Base-by-base conservation (phyloP, 2,113 vertebrate species). In the Sialia sialis region DNA sequence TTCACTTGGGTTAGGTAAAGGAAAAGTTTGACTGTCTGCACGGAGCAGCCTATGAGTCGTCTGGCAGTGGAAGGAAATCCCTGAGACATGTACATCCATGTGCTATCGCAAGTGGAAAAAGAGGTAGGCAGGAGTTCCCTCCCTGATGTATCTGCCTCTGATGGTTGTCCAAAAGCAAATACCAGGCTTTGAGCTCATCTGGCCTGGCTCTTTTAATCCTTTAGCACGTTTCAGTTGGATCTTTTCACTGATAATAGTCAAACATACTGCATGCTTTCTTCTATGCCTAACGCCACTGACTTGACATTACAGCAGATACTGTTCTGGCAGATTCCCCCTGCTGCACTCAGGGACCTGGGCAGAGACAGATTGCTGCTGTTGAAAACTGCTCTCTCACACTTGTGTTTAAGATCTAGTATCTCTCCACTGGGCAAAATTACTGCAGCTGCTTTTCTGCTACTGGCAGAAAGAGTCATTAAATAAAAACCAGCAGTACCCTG, bases 391-490 rank as follows among this genome's bases (percentile, higher is more conserved):
- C 48, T 18, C 21, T 51, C 32, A 38, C 16, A 11, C 30, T 44
- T 30, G 34, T 0, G 0, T 54, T 90, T 51, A 72, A 64, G 29
- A 0, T 1, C 43, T 38, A 26, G 0, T 8, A 17, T 18, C 34
- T 73, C 38, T 87, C 68, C 17, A 30, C 32, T 8, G 36, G 43
- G 21, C 51, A 80, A 54, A 86, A 66, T 43, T 25, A 77, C 32
- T 5, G 1, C 32, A 66, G 39, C 14, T 44, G 26, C 39, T 64
- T 81, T 76, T 63, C 59, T 3, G 1, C 32, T 64, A 25, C 32
- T 49, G 43, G 13, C 69, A 70, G 68, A 82, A 74, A 0, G 1
- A 58, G 20, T 27, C 7, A 21, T 36, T 41, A 43, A 68, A 64
- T 17, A 15, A 68, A 82, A 76, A 66, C 0, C 3, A 52, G 14